Conservation (phyloP, 2,113 vertebrate species). For the Acrocephalus kingi region DNA sequence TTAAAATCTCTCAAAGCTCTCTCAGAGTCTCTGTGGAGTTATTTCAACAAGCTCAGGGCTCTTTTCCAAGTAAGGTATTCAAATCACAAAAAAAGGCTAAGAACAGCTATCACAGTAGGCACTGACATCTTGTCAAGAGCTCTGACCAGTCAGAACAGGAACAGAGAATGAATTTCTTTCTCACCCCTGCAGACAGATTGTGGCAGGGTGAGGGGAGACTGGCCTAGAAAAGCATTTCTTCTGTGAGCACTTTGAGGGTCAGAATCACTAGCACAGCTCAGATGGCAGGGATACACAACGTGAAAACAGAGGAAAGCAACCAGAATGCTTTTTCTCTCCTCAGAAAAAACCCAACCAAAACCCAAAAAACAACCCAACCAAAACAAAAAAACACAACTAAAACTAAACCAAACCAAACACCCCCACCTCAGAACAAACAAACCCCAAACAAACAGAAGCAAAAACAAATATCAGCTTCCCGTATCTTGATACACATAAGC, state of each 20-base stretch:
- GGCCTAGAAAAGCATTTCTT: background rate
- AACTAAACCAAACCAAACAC: background rate
- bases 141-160: background rate
- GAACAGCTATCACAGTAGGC: background rate
- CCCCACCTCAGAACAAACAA: background rate
- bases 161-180: background rate
- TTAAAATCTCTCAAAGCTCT: background rate
- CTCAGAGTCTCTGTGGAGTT: background rate
- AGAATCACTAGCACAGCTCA: background rate
- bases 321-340: background rate
- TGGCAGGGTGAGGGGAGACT: background rate
- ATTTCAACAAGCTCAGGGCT: background rate
- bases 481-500: background rate
- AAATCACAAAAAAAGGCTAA: background rate
- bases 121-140: background rate
- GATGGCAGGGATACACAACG: background rate
- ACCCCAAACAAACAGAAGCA: background rate
- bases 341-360: background rate
- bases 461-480: background rate
- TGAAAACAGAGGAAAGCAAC: background rate
- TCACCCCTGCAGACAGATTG: background rate
- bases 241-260: background rate
- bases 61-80: slow-evolving; percentile 13
- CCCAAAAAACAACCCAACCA: background rate
- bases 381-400: background rate